These are phyloP conservation scores for Gymnopithys bicolor DNA, from an alignment of 2,797 vertebrate genomes.

Conservation along the genomic window DNA sequence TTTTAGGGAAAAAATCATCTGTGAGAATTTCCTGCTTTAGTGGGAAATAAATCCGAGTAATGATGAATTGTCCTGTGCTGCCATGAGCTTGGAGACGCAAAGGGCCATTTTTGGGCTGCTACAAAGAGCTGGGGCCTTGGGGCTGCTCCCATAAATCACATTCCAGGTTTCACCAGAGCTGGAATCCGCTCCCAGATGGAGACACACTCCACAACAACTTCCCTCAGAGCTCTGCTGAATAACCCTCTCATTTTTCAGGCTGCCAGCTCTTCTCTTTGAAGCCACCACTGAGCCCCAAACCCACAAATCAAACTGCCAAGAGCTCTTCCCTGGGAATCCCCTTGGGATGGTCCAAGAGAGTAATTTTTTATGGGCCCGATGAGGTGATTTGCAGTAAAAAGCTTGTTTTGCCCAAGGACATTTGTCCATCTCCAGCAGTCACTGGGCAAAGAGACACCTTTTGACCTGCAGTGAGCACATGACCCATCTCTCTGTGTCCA, in stretches of 20 bases:
- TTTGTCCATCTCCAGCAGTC: accelerated
- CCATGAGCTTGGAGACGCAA: neutral
- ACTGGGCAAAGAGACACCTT: neutral
- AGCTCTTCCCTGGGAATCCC: neutral
- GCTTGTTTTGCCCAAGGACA: neutral
- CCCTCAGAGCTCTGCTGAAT: neutral
- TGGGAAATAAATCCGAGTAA: neutral
- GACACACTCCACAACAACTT: neutral
- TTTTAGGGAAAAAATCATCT: accelerated
- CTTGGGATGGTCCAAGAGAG: neutral
- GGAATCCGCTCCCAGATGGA: neutral
- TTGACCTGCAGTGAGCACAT: accelerated
- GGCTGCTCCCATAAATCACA: neutral
- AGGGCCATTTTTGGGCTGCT: neutral
- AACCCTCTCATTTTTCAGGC: neutral
- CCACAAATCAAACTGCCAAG: neutral
- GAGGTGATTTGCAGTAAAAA: neutral
- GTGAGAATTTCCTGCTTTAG: neutral
- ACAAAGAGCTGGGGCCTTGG: neutral
- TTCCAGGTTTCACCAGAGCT: neutral
- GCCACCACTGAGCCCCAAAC: neutral
- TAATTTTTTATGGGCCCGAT: neutral
- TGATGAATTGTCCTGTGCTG: neutral
- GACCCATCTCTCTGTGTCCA: neutral
- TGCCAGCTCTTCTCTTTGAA: neutral